Evolutionary conservation across 2,797 vertebrate genomes (phyloP).

Genomic region (Takifugu rubripes): DNA sequence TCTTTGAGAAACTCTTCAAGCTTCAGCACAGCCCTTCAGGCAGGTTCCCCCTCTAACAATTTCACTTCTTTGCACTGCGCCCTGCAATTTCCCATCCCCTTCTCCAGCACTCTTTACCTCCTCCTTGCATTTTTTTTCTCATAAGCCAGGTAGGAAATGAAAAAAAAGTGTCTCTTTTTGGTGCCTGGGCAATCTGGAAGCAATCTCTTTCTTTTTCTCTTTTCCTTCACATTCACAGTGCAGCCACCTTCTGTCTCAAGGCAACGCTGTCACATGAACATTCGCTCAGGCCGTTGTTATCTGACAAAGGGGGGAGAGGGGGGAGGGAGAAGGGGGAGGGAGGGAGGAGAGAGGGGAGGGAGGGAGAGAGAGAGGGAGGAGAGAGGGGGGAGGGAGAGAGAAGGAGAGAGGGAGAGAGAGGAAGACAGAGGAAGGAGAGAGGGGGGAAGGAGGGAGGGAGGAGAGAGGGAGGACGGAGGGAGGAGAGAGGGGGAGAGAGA

Average conservation of each 20-base stretch:
- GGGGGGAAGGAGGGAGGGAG: background rate
- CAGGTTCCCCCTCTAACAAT: constrained; percentile 84
- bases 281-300: constrained; percentile 89
- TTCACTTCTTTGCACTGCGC: constrained; percentile 78
- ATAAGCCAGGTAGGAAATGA: constrained; percentile 87
- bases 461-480: background rate
- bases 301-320: constrained; percentile 71
- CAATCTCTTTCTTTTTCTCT: constrained; percentile 81
- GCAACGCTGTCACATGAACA: constrained; percentile 90
- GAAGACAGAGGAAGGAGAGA: too few species aligned
- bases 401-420: background rate
- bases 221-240: constrained; percentile 79
- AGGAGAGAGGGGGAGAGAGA: constrained; percentile 20
- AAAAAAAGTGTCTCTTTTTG: constrained; percentile 79
- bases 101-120: constrained; percentile 52
- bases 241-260: constrained; percentile 91
- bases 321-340: constrained; percentile 6
- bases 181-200: constrained; percentile 93
- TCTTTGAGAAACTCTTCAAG: constrained; percentile 80
- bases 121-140: constrained; percentile 58
- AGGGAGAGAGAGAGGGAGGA: constrained; percentile 19
- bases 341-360: background rate
- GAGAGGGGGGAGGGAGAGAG: constrained; percentile 30
- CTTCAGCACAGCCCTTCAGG: constrained; percentile 79
- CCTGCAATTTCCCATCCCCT: constrained; percentile 69